phyloP scores from a whole-genome alignment of 2,797 vertebrate genomes.

The Pseudopleuronectes americanus region DNA sequence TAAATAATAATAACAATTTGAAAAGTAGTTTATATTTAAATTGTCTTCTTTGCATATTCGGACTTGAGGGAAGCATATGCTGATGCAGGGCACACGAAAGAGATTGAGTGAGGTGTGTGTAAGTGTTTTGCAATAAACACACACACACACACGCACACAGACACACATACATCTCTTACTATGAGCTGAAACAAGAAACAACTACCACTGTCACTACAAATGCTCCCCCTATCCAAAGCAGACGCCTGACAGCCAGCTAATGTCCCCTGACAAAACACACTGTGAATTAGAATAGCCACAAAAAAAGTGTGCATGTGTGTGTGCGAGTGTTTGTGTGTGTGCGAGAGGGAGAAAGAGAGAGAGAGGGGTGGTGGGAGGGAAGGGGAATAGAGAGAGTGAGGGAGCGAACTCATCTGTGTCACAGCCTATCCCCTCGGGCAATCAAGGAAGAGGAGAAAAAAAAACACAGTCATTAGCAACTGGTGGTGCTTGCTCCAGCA shows the following conservation, averaged over 20 bases:
- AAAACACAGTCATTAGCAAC: slow-evolving; percentile 87
- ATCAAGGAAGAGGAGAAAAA: slow-evolving; percentile 60
- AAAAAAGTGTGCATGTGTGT: slow-evolving; percentile 31
- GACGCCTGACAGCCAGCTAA: slow-evolving; percentile 79
- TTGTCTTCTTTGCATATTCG: slow-evolving; percentile 21
- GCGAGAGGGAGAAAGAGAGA: slow-evolving; percentile 11
- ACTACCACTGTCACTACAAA: slow-evolving; percentile 81
- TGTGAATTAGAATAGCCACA: slow-evolving; percentile 76
- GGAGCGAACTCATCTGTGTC: slow-evolving; percentile 83
- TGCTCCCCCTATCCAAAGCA: slow-evolving; percentile 66
- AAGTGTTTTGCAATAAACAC: slow-evolving; percentile 50
- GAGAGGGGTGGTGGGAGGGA: slow-evolving; percentile 34
- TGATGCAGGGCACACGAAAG: slow-evolving; percentile 33
- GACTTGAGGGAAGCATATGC: slow-evolving; percentile 21
- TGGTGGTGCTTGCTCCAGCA: slow-evolving; percentile 84
- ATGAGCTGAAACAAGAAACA: slow-evolving; percentile 81
- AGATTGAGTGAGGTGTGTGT: slow-evolving; percentile 34
- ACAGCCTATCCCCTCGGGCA: slow-evolving; percentile 79
- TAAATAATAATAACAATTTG: slow-evolving; percentile 9
- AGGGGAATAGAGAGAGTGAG: slow-evolving; percentile 54
- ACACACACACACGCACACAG: background rate
- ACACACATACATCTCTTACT: slow-evolving; percentile 60
- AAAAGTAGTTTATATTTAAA: slow-evolving; percentile 25
- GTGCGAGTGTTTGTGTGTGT: slow-evolving; percentile 23
- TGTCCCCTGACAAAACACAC: slow-evolving; percentile 83